Percentiles rank a stretch among this genome's conserved stretches.
These are phyloP conservation scores for Lucilia sericata DNA, from an alignment of 1,140 invertebrate genomes.

Conservation along the genomic window DNA sequence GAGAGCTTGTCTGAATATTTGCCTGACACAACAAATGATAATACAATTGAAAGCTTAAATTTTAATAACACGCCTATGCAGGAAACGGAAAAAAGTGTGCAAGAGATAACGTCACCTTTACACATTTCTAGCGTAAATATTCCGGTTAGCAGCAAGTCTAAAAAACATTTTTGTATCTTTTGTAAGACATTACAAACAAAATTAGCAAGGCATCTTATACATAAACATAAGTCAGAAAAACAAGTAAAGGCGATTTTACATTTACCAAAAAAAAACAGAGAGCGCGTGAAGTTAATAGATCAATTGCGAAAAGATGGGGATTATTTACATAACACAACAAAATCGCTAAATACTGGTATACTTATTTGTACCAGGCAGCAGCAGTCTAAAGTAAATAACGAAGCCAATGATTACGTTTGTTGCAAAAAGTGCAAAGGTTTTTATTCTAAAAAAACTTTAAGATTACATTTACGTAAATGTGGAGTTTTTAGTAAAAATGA, in stretches of 20 bases:
- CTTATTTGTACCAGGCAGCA: neutral
- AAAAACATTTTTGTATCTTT: slow-evolving; percentile 25
- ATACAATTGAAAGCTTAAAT: no score
- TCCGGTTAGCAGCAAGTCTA: neutral
- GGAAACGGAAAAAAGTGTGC: no score
- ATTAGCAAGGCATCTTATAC: neutral
- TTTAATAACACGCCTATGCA: no score
- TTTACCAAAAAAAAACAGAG: slow-evolving; percentile 19
- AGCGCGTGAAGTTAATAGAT: neutral
- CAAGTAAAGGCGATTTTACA: neutral
- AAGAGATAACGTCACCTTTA: no score
- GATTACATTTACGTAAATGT: neutral
- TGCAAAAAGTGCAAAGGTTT: slow-evolving; percentile 21
- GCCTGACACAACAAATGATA: no score
- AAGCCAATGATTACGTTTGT: slow-evolving; percentile 1
- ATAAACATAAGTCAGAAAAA: neutral
- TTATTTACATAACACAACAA: neutral
- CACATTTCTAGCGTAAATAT: no score
- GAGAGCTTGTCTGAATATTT: no score
- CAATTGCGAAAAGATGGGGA: neutral
- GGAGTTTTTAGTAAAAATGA: neutral
- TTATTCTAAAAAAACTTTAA: neutral
- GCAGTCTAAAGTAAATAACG: neutral
- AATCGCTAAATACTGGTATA: neutral
- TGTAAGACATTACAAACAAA: slow-evolving; percentile 18